A percentile compares a stretch with the other conserved stretches of the same genome.
These are phyloP conservation scores for Pterobdella sp. DNA, from an alignment of 2,888 invertebrate species.

Conservation along the genomic window DNA sequence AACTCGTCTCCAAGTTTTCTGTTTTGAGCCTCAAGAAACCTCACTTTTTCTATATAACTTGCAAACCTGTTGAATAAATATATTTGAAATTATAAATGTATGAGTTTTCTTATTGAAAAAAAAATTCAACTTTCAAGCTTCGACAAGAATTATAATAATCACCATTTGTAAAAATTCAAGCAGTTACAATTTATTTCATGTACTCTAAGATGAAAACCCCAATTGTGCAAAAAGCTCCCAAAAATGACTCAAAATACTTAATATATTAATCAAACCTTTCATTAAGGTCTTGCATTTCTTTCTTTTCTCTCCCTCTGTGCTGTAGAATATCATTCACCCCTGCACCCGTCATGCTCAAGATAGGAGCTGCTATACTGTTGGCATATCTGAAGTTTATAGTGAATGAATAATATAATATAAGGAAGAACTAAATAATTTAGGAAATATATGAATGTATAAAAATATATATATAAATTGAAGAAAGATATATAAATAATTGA, in stretches of 20 bases:
- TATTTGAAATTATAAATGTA: background rate
- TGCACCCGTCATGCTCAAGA: constrained; percentile 5
- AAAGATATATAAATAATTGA: no score
- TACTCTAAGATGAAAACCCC: no score
- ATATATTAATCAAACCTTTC: constrained; percentile 53
- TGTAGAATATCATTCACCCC: constrained; percentile 18
- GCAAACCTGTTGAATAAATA: constrained; percentile 55
- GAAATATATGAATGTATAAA: no score
- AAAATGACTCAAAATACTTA: background rate
- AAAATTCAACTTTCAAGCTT: background rate
- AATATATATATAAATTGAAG: no score
- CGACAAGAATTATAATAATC: background rate
- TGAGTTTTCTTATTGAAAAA: background rate
- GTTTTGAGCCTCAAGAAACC: constrained; percentile 53
- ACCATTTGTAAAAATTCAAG: background rate
- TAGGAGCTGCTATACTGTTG: background rate
- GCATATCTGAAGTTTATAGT: constrained; percentile 18
- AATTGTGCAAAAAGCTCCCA: background rate
- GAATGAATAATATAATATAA: no score
- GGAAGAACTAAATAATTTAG: no score
- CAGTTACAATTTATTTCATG: background rate
- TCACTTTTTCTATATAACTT: constrained; percentile 54
- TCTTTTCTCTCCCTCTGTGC: constrained; percentile 53
- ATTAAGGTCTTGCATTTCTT: constrained; percentile 55
- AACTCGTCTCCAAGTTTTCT: constrained; percentile 49